Conservation (phyloP, 1,140 invertebrate genomes). For the Anthonomus grandis region DNA sequence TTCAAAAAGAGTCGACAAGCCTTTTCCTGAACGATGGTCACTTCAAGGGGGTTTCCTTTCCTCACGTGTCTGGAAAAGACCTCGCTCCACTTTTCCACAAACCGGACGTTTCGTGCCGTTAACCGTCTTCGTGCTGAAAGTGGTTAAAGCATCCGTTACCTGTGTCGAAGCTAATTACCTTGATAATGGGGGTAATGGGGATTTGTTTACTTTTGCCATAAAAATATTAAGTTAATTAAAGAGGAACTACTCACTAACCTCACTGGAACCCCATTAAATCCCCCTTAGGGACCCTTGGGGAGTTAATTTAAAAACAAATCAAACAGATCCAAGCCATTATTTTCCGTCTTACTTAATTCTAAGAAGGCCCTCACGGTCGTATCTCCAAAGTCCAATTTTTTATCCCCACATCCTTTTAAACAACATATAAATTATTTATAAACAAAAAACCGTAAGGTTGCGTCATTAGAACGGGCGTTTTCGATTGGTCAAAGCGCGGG, state of each 20-base stretch:
- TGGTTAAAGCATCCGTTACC: conserved; percentile 17
- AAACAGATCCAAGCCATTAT: conserved; percentile 17
- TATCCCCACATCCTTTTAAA: conserved; percentile 34
- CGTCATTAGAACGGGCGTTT: conserved; percentile 33
- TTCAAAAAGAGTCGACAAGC: too few relatives aligned
- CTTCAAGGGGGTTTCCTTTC: conserved; percentile 16
- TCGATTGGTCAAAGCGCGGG: conserved; percentile 36
- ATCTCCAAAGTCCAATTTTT: conserved; percentile 26
- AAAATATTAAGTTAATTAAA: too few relatives aligned
- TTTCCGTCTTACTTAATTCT: conserved; percentile 25
- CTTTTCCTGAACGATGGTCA: conserved; percentile 19
- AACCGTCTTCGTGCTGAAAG: conserved; percentile 4
- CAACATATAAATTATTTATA: conserved; percentile 45
- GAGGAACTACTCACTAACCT: too few relatives aligned
- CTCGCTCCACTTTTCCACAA: conserved; percentile 10
- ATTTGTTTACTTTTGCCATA: conserved; percentile 10
- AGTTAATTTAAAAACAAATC: conserved; percentile 16
- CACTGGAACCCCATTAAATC: too few relatives aligned
- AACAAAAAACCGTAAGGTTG: conserved; percentile 36
- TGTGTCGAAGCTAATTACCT: conserved; percentile 25
- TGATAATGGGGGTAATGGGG: conserved; percentile 2
- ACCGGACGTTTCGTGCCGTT: conserved; percentile 19
- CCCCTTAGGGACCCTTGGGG: too few relatives aligned
- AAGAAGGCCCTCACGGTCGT: conserved; percentile 19
- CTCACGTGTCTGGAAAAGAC: conserved; percentile 8